Percentiles rank a stretch among this genome's conserved stretches.
These are phyloP conservation scores for Siniperca chuatsi DNA, from an alignment of 2,113 vertebrate genomes.

Conservation along the genomic window DNA sequence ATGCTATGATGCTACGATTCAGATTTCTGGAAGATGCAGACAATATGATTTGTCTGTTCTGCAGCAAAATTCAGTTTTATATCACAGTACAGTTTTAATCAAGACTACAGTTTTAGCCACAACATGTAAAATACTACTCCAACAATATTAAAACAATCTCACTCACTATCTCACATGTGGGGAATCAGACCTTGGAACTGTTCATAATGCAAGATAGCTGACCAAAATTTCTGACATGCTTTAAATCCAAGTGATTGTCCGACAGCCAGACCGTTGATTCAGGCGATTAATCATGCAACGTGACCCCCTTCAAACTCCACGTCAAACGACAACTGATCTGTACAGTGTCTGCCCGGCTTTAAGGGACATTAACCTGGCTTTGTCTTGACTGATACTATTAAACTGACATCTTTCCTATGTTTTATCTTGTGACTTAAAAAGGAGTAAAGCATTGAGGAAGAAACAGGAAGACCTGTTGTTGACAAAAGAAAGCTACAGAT, in stretches of 20 bases:
- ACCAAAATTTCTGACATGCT: background rate
- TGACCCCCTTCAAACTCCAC: no score
- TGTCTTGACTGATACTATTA: background rate
- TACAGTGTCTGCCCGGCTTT: background rate
- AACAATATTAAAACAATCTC: background rate
- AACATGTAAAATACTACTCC: background rate
- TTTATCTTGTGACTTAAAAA: conserved; percentile 8
- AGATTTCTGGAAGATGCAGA: no score
- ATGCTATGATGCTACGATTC: no score
- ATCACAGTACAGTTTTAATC: no score
- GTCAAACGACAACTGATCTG: background rate
- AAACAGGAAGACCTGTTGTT: background rate
- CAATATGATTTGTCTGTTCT: background rate
- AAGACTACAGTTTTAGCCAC: no score
- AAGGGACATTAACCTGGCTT: background rate
- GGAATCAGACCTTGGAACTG: background rate
- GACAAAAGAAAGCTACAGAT: conserved; percentile 34
- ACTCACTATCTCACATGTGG: background rate
- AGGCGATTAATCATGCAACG: background rate
- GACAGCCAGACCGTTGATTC: background rate
- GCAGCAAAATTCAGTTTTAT: no score
- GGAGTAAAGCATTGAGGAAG: background rate
- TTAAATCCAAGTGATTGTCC: background rate
- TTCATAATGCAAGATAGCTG: no score
- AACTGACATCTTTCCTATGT: background rate